phyloP scores from a whole-genome alignment of 2,888 invertebrate species.

The Chrysopilus asiliformis region DNA sequence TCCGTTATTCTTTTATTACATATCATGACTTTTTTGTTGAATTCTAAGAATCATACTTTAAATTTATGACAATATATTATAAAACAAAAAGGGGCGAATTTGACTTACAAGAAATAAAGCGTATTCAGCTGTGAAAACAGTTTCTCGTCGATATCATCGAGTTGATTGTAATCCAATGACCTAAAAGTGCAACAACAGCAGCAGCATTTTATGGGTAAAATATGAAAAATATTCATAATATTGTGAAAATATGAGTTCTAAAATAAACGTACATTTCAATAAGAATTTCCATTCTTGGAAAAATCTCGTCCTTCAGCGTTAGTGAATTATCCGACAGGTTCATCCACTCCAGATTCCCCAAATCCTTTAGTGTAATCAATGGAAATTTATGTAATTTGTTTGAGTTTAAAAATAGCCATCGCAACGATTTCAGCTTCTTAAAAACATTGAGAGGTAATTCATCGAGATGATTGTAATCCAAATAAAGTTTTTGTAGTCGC shows the following conservation, averaged over 20 bases:
- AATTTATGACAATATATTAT: no score
- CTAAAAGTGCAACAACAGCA: conserved; percentile 25
- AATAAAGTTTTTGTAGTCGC: conserved; percentile 25
- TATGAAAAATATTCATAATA: conserved; percentile 3
- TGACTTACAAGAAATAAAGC: conserved; percentile 40
- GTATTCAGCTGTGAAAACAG: conserved; percentile 36
- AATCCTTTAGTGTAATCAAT: conserved; percentile 33
- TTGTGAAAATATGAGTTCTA: background rate
- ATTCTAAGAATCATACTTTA: no score
- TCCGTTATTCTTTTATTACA: no score
- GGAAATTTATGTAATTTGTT: conserved; percentile 37
- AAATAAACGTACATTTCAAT: conserved; percentile 37
- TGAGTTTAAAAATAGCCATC: conserved; percentile 37
- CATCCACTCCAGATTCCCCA: conserved; percentile 35
- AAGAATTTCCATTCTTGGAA: conserved; percentile 37
- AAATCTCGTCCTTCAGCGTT: conserved; percentile 32
- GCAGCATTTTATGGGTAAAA: conserved; percentile 1
- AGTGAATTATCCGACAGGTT: conserved; percentile 39
- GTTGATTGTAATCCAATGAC: conserved; percentile 36
- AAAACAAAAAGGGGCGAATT: no score
- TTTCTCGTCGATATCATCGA: conserved; percentile 35
- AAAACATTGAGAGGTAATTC: conserved; percentile 34
- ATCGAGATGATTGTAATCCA: conserved; percentile 27
- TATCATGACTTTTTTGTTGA: no score
- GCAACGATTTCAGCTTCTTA: conserved; percentile 32